Evolutionary conservation across 1,140 invertebrate species (phyloP), one percentile per base, ranked within the genome.

Genomic region (Zaprionus davidi): DNA sequence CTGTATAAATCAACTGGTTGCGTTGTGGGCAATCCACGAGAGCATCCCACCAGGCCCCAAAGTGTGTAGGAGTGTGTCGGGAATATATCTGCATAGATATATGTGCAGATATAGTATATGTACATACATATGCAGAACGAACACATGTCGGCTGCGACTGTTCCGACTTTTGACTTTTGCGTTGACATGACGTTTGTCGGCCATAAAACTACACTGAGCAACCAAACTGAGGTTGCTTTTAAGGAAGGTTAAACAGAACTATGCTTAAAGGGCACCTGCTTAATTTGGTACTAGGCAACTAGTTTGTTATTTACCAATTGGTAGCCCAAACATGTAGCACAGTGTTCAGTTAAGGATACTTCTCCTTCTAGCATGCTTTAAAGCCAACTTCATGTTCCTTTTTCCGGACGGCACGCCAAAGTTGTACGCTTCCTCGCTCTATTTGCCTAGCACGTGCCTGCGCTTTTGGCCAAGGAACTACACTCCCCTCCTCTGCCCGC

Each of bases 1-100:
- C 76, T 66, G 76, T 85, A 90, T 90, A 90, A 90, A 90, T 90
- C 85, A 90, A 90, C 85, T 90, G 76, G 85, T 90, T 90, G 85
- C 85, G 76, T 90, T 79, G 69, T 70, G 60, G 71, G 65, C 74
- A 74, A 81, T 74, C 67, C 53, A 49, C 46, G 64, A 66, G 70
- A 41, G 49, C 51, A 71, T 62, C 34, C 38, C 62, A 12, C 22
- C n/a, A 55, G 49, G 7, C 46, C 46, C 20, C 53, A 72, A 51
- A 62, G 72, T 71, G 71, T 72, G 65, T 34, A 53, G 46, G 56
- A 36, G 55, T 38, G 44, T 69, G 13, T 51, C 51, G 66, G 64
- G n/a, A 46, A 60, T 72, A 60, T 78, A 57, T 65, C 69, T 75
- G 56, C 57, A 84, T 58, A 57, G 58, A 28, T 58, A 68, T 67